phyloP scores from a whole-genome alignment of 2,888 invertebrate genomes.

The Anodontia alba region DNA sequence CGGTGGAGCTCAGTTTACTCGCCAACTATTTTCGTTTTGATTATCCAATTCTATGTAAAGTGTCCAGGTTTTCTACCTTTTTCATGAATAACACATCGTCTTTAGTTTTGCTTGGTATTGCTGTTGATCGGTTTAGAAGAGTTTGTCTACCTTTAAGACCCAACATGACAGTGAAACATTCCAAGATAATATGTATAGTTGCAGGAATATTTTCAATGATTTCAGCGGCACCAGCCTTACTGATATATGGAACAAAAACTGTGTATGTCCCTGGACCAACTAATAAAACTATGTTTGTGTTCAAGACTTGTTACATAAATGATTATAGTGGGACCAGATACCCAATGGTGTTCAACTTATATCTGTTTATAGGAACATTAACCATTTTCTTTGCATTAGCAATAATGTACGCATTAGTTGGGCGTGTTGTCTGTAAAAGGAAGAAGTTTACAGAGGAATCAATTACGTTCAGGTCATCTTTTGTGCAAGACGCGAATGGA shows the following conservation, averaged over 20 bases:
- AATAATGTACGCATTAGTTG: conserved; percentile 62
- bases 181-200: conserved; percentile 59
- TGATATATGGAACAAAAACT: conserved; percentile 69
- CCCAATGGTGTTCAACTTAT: conserved; percentile 62
- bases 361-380: conserved; percentile 51
- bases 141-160: conserved; percentile 64
- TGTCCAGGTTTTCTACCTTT: conserved; percentile 66
- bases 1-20: conserved; percentile 63
- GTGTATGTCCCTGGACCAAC: conserved; percentile 31
- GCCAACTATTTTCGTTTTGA: conserved; percentile 64
- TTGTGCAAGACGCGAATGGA: not conserved
- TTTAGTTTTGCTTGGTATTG: conserved; percentile 66
- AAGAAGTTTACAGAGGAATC: conserved; percentile 17
- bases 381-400: conserved; percentile 56
- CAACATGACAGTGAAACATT: conserved; percentile 61
- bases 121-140: conserved; percentile 68
- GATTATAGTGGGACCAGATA: conserved; percentile 45
- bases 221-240: conserved; percentile 66
- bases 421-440: conserved; percentile 44
- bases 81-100: conserved; percentile 70
- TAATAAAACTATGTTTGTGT: conserved; percentile 26
- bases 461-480: not conserved
- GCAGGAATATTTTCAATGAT: conserved; percentile 53
- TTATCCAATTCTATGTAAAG: conserved; percentile 63
- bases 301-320: conserved; percentile 66